Evolutionary conservation across 1,140 invertebrate species (phyloP), one percentile per base, ranked within the genome.

Genomic region (Drosophila rufa): DNA sequence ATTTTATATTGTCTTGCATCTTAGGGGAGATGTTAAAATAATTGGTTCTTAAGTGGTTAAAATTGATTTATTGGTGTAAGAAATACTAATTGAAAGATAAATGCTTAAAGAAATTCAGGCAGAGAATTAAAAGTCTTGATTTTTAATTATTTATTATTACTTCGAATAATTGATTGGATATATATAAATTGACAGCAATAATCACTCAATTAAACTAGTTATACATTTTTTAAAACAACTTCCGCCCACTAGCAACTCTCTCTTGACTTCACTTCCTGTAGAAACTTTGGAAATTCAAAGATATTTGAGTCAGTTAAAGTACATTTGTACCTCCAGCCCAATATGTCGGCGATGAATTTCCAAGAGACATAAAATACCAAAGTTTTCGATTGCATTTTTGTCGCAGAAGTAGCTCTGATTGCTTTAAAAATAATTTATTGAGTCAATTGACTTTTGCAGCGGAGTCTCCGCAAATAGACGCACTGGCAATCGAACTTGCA

Each of bases 351-450:
- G 38, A 58, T 47, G 30, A 67, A 79, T 68, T 79, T 43, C 30
- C 67, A 33, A 61, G 58, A 59, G 61, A 53, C 62, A 62, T 56
- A 45, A 67, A 84, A 48, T 67, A 68, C 12, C 50, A 67, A 82
- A 60, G 60, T 83, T 55, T 76, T 55, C 58, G 53, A 89, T 80
- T 83, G 73, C 68, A 83, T 75, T 85, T 89, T 83, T 87, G 76
- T 83, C 76, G 68, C 76, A 69, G 58, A 71, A 84, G 68, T 82
- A 81, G 66, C 80, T 73, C 87, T 90, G 85, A 90, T 89, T 89
- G 85, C 85, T 81, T 90, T 91, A 91, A 90, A 90, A 90, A 90
- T 90, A 90, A 90, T 90, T 90, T 90, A 90, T 90, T 91, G 85
- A 90, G 86, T 90, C 86, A 82, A 90, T 90, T 90, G 85, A 90